These are phyloP conservation scores for Papilio polyxenes DNA, from an alignment of 1,140 invertebrate species.

Conservation along the genomic window DNA sequence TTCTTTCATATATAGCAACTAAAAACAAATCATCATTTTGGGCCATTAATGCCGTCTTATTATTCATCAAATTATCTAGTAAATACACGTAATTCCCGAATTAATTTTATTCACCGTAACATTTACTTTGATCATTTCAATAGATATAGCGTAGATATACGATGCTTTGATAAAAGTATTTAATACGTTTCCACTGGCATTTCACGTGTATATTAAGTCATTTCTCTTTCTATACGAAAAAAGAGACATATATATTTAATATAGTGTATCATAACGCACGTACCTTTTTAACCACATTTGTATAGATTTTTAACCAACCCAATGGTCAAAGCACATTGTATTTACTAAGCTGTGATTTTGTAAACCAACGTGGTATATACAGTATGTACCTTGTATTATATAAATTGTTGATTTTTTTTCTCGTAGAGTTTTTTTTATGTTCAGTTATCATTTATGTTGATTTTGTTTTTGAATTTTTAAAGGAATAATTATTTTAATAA, in stretches of 20 bases:
- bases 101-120: not conserved
- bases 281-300: too few relatives aligned
- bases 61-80: not conserved
- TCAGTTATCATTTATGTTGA: not conserved
- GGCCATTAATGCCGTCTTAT: too few relatives aligned
- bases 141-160: not conserved
- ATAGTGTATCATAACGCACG: not conserved
- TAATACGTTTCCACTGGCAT: not conserved
- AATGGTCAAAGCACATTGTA: not conserved
- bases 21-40: too few relatives aligned
- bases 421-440: conserved; percentile 4
- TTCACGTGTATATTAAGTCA: too few relatives aligned
- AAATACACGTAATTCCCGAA: not conserved
- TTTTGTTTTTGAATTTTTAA: not conserved
- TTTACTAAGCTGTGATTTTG: conserved; percentile 9
- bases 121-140: not conserved
- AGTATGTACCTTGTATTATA: not conserved
- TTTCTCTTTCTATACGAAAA: too few relatives aligned
- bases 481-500: conserved; percentile 9
- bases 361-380: not conserved
- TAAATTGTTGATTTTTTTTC: conserved; percentile 18
- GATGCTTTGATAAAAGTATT: not conserved
- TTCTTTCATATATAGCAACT: too few relatives aligned
- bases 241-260: too few relatives aligned
- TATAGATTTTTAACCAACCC: not conserved